Evolutionary conservation across 2,797 vertebrate species (phyloP), one percentile per base, ranked within the genome.

Genomic region (Phrynocephalus guinanensis): DNA sequence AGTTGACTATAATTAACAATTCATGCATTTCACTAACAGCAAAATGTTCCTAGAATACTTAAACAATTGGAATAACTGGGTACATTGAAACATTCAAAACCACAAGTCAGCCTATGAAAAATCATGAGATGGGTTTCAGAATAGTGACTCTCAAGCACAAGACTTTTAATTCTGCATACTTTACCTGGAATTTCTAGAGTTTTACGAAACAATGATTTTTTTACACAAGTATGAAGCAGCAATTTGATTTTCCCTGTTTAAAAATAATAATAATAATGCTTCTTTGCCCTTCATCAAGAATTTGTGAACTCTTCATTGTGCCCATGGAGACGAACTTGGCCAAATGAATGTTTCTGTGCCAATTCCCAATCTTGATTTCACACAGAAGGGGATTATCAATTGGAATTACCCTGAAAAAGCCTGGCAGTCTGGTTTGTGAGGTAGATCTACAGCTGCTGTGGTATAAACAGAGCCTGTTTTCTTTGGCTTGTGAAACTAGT

Each of bases 361-460:
- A 44, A 44, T 66, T 81, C 52, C 26, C 56, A 83, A 68, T 10
- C 30, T 24, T 16, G 33, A 79, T 28, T 26, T 78, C n/a, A 38
- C 78, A 76, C 10, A 0, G 75, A 79, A 20, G 38, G 33, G 85
- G 73, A 80, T 85, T 60, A 80, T 86, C 30, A 79, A 60, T 86
- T 78, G 63, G 30, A 38, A 72, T 8, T 10, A 30, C 15, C 24
- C 33, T 73, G 78, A 30, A 81, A 79, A 80, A 86, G 50, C 28
- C 68, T 81, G 68, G 28, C 68, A 66, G 68, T 2, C 28, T 56
- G 28, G n/a, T 26, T 56, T 86, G 60, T 18, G 52, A 79, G 68
- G 11, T 24, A 11, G 44, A 71, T 24, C 63, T 38, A 20, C 18
- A 18, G 44, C 52, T 66, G 28, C 26, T 16, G 20, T n/a, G 5